These are phyloP conservation scores for Butorides virescens DNA, from an alignment of 2,113 vertebrate genomes.

Conservation along the genomic window DNA sequence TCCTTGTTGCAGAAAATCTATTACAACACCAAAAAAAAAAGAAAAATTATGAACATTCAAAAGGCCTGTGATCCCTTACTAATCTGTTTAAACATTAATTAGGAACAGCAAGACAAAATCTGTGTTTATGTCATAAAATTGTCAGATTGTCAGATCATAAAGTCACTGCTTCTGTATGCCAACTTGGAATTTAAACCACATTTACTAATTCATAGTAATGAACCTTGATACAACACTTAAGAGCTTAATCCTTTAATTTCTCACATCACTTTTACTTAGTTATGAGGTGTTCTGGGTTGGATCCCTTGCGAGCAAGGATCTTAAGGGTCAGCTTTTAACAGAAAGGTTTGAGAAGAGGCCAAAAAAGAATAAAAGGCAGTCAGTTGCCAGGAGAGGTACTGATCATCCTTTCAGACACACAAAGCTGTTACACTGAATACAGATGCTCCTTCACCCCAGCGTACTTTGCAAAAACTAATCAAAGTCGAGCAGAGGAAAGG, in stretches of 20 bases:
- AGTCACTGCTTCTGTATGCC: background rate
- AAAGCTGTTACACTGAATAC: background rate
- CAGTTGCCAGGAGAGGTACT: background rate
- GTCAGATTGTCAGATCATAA: background rate
- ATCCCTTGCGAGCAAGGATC: background rate
- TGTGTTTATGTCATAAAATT: background rate
- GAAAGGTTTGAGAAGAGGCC: background rate
- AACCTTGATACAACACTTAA: background rate
- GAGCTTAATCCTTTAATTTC: conserved; percentile 3
- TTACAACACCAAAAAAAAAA: background rate
- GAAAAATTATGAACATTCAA: background rate
- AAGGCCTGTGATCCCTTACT: background rate
- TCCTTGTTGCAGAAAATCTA: background rate
- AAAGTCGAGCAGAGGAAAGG: background rate
- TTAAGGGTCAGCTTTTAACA: background rate
- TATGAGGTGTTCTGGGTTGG: background rate
- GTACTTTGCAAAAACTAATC: background rate
- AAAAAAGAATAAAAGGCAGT: background rate
- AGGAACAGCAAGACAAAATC: background rate
- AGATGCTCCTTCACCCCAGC: rapidly evolving
- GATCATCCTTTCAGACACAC: background rate
- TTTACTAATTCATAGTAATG: background rate
- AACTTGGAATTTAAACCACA: background rate
- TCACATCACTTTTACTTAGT: background rate
- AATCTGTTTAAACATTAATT: background rate